Evolutionary conservation across 2,797 vertebrate genomes (phyloP).

Genomic region (Lerista edwardsae): DNA sequence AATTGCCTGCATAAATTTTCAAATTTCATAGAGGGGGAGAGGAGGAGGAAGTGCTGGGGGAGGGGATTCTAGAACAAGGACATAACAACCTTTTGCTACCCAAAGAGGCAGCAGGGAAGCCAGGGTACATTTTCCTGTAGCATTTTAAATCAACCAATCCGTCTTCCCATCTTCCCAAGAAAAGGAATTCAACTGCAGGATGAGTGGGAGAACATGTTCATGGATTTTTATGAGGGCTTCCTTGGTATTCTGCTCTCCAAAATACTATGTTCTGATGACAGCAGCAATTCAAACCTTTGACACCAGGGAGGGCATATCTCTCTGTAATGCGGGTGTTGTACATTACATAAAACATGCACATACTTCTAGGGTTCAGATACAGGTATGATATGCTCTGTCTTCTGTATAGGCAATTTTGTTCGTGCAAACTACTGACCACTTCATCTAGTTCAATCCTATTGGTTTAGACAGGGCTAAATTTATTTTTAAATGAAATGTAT

Average conservation of each 20-base stretch:
- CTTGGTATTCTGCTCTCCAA: constrained; percentile 27
- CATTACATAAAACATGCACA: not conserved
- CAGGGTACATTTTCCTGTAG: constrained; percentile 13
- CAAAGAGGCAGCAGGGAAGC: not conserved
- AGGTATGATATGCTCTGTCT: not conserved
- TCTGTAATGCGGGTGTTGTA: not conserved
- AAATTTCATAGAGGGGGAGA: not conserved
- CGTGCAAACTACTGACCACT: not conserved
- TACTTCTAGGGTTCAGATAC: not conserved
- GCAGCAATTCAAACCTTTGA: constrained; percentile 23
- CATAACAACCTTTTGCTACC: not conserved
- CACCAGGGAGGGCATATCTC: not conserved
- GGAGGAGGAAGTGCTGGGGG: not conserved
- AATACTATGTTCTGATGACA: constrained; percentile 44
- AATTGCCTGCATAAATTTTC: not conserved
- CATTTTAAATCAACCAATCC: not conserved
- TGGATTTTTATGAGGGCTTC: constrained; percentile 6
- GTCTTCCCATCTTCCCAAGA: not conserved
- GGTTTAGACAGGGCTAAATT: not conserved
- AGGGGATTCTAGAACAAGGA: constrained; percentile 30
- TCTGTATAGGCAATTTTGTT: not conserved
- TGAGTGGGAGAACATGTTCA: constrained; percentile 4
- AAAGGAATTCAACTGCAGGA: constrained; percentile 30
- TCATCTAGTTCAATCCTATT: not conserved
- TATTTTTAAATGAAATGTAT: not conserved